A percentile compares a stretch with the other conserved stretches of the same genome.
Conservation (phyloP, 2,113 vertebrate genomes). For the Chrysemys picta region DNA sequence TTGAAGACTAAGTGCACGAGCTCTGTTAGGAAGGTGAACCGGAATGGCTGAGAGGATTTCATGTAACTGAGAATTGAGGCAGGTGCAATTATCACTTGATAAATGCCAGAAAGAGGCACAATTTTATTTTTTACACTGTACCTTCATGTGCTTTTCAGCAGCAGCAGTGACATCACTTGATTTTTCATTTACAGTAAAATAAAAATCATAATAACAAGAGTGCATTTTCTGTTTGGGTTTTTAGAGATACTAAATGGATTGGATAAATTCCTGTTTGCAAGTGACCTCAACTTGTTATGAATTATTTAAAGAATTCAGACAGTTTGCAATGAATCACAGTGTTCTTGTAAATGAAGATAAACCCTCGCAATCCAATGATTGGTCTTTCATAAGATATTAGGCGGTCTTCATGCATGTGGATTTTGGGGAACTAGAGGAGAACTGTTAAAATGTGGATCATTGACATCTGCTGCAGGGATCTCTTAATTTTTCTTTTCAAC, state of each 20-base stretch:
- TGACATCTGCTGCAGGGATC: background rate
- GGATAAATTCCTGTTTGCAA: background rate
- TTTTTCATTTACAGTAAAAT: background rate
- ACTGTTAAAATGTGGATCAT: background rate
- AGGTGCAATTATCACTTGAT: background rate
- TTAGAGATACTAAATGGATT: background rate
- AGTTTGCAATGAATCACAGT: background rate
- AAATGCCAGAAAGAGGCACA: accelerated
- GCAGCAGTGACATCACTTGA: background rate
- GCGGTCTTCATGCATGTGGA: background rate
- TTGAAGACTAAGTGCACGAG: background rate
- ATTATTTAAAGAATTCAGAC: background rate
- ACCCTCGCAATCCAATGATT: background rate
- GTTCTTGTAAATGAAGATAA: background rate
- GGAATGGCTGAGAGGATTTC: background rate
- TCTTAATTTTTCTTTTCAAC: background rate
- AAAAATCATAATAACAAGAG: background rate
- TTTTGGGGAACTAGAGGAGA: background rate
- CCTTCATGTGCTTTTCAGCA: background rate
- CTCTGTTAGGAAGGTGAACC: background rate
- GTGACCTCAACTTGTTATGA: background rate
- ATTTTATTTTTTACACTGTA: background rate
- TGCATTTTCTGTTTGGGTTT: background rate
- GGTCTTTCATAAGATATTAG: background rate
- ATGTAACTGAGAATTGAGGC: background rate